Percentiles rank a stretch among this genome's conserved stretches.
Conservation (phyloP, 2,888 invertebrate genomes). For the Conchocele bisecta region DNA sequence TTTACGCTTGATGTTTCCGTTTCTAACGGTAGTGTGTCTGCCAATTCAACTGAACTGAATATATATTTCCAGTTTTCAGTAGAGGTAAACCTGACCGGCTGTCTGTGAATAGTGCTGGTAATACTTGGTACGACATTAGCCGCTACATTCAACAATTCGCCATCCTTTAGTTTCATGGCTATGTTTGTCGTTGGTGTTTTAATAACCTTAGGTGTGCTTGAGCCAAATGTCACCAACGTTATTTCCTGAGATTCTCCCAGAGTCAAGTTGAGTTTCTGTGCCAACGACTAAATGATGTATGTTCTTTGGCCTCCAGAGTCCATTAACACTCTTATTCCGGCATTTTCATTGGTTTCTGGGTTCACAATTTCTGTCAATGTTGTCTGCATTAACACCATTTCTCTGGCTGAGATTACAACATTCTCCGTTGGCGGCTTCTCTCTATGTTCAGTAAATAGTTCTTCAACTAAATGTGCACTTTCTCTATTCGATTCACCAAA, state of each 20-base stretch:
- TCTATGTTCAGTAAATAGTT: neutral
- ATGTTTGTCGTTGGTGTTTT: conserved; percentile 14
- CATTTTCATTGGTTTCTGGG: neutral
- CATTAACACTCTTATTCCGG: conserved; percentile 5
- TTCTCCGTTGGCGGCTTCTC: neutral
- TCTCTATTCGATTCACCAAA: neutral
- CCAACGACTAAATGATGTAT: conserved; percentile 19
- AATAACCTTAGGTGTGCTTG: conserved; percentile 17
- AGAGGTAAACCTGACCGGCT: neutral
- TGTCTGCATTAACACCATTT: conserved; percentile 25
- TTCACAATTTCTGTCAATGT: conserved; percentile 2
- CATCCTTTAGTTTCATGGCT: conserved; percentile 4
- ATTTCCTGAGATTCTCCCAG: neutral
- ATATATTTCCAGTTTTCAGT: neutral
- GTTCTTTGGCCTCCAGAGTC: conserved; percentile 31
- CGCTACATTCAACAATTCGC: neutral
- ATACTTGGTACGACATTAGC: conserved; percentile 21
- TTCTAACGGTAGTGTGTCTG: conserved; percentile 1
- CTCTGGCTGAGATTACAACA: conserved; percentile 26
- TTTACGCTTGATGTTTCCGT: neutral
- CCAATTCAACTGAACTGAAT: neutral
- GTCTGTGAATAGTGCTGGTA: conserved; percentile 5
- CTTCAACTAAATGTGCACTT: neutral
- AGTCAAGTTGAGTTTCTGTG: conserved; percentile 7
- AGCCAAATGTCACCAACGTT: conserved; percentile 31